Evolutionary conservation across 2,797 vertebrate genomes (phyloP).

Genomic region (Aeoliscus strigatus): DNA sequence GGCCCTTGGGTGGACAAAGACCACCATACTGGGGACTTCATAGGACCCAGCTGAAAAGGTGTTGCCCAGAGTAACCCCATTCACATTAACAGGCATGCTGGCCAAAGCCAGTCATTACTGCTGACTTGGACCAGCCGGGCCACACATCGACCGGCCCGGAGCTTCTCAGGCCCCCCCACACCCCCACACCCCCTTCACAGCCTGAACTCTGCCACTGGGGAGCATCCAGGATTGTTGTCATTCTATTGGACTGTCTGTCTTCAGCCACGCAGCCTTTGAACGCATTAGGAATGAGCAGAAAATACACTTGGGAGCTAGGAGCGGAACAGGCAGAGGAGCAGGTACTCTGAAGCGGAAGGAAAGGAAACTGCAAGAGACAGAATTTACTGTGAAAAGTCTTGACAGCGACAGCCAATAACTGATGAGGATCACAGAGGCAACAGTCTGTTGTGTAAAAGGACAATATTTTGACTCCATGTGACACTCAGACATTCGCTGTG

Average conservation of each 20-base stretch:
- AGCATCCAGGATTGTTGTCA: slow-evolving; percentile 59
- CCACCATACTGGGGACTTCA: slow-evolving; percentile 79
- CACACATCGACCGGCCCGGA: slow-evolving; percentile 74
- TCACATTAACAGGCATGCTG: slow-evolving; percentile 77
- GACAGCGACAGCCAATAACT: too few species aligned
- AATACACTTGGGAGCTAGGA: too few species aligned
- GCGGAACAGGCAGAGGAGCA: too few species aligned
- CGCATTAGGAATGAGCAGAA: slow-evolving; percentile 24
- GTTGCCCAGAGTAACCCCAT: slow-evolving; percentile 81
- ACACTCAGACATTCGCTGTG: too few species aligned
- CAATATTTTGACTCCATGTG: too few species aligned
- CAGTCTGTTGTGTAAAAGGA: too few species aligned
- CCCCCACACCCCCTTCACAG: slow-evolving; percentile 62
- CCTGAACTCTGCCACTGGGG: slow-evolving; percentile 64
- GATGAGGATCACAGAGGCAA: too few species aligned
- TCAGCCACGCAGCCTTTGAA: slow-evolving; percentile 35
- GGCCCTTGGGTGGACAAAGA: slow-evolving; percentile 80
- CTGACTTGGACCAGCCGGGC: slow-evolving; percentile 77
- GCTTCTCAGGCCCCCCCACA: slow-evolving; percentile 67
- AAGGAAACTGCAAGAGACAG: too few species aligned
- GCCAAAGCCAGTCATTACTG: slow-evolving; percentile 74
- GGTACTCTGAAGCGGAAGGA: too few species aligned
- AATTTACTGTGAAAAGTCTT: too few species aligned
- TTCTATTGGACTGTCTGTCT: slow-evolving; percentile 54
- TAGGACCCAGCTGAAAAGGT: slow-evolving; percentile 78